Evolutionary conservation across 2,113 vertebrate genomes (phyloP).

Genomic region (Hippocampus barbouri): DNA sequence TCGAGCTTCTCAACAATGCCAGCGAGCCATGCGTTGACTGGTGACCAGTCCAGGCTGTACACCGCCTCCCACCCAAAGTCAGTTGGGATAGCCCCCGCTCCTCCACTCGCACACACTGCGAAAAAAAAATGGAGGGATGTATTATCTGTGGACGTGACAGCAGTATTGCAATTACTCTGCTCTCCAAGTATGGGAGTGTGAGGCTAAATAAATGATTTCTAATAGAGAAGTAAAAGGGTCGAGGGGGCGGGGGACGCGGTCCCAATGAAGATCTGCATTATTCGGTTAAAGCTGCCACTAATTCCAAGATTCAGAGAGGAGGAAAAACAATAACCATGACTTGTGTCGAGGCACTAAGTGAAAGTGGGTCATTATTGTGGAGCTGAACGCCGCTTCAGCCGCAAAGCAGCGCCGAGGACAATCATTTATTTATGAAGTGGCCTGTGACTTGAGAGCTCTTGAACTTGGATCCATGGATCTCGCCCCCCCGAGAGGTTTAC

Average conservation of each 20-base stretch:
- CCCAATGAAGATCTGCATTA: background rate
- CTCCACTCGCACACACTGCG: no score
- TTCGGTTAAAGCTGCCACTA: background rate
- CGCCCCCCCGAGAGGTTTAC: slow-evolving; percentile 32
- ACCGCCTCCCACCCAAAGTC: no score
- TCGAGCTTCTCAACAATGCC: slow-evolving; percentile 64
- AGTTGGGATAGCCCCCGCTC: background rate
- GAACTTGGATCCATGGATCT: slow-evolving; percentile 37
- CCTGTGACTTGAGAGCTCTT: slow-evolving; percentile 47
- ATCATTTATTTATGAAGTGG: slow-evolving; percentile 63
- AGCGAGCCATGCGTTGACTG: background rate
- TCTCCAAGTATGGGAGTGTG: background rate
- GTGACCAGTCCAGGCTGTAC: slow-evolving; percentile 67
- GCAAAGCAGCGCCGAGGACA: slow-evolving; percentile 36
- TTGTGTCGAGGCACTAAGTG: background rate
- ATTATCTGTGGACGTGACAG: slow-evolving; percentile 25
- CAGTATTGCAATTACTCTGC: background rate
- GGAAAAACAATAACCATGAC: background rate
- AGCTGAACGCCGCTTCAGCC: slow-evolving; percentile 33
- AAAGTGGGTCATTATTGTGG: slow-evolving; percentile 39
- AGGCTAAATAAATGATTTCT: background rate
- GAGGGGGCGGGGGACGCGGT: background rate
- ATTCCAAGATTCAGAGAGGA: background rate
- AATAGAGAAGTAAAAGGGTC: background rate
- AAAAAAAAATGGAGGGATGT: slow-evolving; percentile 65